Conservation (phyloP, 2,888 invertebrate genomes). For the Pogonocherus hispidulus region DNA sequence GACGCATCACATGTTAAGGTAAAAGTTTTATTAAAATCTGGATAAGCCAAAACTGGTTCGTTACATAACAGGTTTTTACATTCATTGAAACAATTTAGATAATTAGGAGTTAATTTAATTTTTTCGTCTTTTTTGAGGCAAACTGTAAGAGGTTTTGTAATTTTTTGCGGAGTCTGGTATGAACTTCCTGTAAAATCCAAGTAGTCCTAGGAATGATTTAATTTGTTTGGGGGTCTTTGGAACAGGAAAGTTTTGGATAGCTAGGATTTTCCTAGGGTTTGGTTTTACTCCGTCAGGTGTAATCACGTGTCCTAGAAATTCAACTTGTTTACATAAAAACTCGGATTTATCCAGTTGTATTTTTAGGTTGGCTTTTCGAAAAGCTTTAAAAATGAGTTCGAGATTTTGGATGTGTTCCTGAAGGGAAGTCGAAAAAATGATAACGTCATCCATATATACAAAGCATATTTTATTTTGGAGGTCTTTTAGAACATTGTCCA, state of each 20-base stretch:
- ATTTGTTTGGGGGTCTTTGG: slow-evolving; percentile 31
- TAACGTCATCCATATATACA: slow-evolving; percentile 43
- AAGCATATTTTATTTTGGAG: slow-evolving; percentile 37
- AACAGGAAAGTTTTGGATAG: slow-evolving; percentile 23
- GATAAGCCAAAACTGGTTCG: slow-evolving; percentile 41
- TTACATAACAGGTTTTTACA: slow-evolving; percentile 34
- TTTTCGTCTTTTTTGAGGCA: slow-evolving; percentile 38
- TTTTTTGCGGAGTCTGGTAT: slow-evolving; percentile 31
- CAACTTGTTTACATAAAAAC: slow-evolving; percentile 27
- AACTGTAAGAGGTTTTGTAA: slow-evolving; percentile 38
- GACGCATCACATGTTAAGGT: slow-evolving; percentile 50
- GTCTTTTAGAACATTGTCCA: slow-evolving; percentile 54
- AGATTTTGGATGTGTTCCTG: slow-evolving; percentile 38
- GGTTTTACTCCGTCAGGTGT: slow-evolving; percentile 28
- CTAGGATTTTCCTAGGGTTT: slow-evolving; percentile 21
- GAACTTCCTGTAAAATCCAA: slow-evolving; percentile 37
- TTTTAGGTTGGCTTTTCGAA: slow-evolving; percentile 38
- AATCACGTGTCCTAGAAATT: slow-evolving; percentile 35
- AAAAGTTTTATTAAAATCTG: slow-evolving; percentile 48
- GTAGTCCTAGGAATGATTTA: slow-evolving; percentile 24
- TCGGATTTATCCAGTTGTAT: slow-evolving; percentile 40
- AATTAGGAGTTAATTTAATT: slow-evolving; percentile 14
- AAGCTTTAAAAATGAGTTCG: slow-evolving; percentile 33
- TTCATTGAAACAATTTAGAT: slow-evolving; percentile 28
- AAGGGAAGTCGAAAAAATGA: slow-evolving; percentile 36